A percentile compares a stretch with the other conserved stretches of the same genome.
Evolutionary conservation across 2,888 invertebrate species (phyloP).

Genomic region (Chrysolina oricalcia): DNA sequence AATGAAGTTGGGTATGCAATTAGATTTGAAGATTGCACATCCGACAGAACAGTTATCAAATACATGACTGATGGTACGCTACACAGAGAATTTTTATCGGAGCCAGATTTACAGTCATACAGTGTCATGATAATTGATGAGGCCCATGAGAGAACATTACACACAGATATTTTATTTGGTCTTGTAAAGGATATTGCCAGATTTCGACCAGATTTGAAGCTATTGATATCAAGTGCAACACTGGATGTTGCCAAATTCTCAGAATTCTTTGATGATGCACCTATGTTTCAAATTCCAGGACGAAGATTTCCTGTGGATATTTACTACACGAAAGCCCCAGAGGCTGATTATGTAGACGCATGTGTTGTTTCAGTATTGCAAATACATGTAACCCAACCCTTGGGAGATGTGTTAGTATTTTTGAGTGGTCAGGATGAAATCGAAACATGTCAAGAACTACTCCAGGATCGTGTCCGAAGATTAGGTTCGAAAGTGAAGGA

Average conservation of each 20-base stretch:
- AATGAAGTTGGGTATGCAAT: conserved; percentile 94
- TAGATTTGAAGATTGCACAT: conserved; percentile 99
- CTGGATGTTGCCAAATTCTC: conserved; percentile 99
- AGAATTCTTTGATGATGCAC: conserved; percentile 98
- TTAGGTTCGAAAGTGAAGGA: conserved; percentile 96
- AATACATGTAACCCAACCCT: conserved; percentile 97
- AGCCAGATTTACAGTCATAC: conserved; percentile 96
- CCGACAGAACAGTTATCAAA: conserved; percentile 95
- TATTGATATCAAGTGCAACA: conserved; percentile 98
- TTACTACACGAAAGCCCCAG: conserved; percentile 99
- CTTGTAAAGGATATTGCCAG: conserved; percentile 96
- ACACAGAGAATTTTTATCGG: conserved; percentile 96
- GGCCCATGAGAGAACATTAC: conserved; percentile 98
- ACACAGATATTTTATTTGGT: conserved; percentile 98
- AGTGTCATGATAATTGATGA: conserved; percentile 99
- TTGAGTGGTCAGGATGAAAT: conserved; percentile 95
- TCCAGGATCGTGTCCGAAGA: conserved; percentile 92
- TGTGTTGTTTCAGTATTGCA: conserved; percentile 97
- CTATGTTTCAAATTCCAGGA: conserved; percentile 97
- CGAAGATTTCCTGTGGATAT: conserved; percentile 95
- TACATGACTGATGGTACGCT: conserved; percentile 99
- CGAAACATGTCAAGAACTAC: conserved; percentile 90
- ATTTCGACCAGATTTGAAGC: conserved; percentile 91
- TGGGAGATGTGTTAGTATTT: conserved; percentile 97
- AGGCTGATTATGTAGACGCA: conserved; percentile 99